phyloP scores from a whole-genome alignment of 2,888 invertebrate species.

The Pyrocoelia pectoralis region DNA sequence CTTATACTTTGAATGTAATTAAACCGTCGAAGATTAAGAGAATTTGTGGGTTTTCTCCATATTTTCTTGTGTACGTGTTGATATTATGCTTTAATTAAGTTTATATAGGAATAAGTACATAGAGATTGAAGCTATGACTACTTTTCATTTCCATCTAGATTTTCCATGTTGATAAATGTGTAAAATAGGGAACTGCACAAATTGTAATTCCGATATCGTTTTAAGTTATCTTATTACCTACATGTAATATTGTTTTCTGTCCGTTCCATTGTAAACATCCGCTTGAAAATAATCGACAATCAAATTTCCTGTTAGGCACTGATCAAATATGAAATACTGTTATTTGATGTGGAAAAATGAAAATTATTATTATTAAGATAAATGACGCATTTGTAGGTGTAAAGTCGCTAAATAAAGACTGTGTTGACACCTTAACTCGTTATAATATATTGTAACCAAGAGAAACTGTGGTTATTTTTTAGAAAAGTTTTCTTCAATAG shows the following conservation, averaged over 20 bases:
- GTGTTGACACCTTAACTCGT: slow-evolving; percentile 44
- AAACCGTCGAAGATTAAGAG: slow-evolving; percentile 18
- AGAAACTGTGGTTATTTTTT: slow-evolving; percentile 42
- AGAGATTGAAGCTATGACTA: slow-evolving; percentile 39
- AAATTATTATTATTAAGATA: neutral
- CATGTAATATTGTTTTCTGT: slow-evolving; percentile 42
- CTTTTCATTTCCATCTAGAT: slow-evolving; percentile 47
- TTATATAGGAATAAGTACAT: slow-evolving; percentile 23
- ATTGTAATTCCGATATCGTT: slow-evolving; percentile 24
- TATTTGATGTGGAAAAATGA: neutral
- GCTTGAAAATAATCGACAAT: slow-evolving; percentile 33
- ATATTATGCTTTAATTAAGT: slow-evolving; percentile 32
- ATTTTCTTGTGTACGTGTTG: slow-evolving; percentile 27
- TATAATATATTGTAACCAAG: slow-evolving; percentile 48
- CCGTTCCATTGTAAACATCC: slow-evolving; percentile 21
- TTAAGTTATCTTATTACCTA: slow-evolving; percentile 42
- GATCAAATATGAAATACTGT: slow-evolving; percentile 34
- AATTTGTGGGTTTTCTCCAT: slow-evolving; percentile 25
- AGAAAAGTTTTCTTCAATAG: slow-evolving; percentile 44
- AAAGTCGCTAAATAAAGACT: slow-evolving; percentile 32
- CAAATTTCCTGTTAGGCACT: slow-evolving; percentile 32
- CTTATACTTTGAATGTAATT: slow-evolving; percentile 23
- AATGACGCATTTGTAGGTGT: slow-evolving; percentile 21
- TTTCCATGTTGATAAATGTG: slow-evolving; percentile 34
- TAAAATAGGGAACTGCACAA: neutral